These are phyloP conservation scores for Triplophysa siluroides DNA, from an alignment of 2,113 vertebrate species.

Conservation along the genomic window DNA sequence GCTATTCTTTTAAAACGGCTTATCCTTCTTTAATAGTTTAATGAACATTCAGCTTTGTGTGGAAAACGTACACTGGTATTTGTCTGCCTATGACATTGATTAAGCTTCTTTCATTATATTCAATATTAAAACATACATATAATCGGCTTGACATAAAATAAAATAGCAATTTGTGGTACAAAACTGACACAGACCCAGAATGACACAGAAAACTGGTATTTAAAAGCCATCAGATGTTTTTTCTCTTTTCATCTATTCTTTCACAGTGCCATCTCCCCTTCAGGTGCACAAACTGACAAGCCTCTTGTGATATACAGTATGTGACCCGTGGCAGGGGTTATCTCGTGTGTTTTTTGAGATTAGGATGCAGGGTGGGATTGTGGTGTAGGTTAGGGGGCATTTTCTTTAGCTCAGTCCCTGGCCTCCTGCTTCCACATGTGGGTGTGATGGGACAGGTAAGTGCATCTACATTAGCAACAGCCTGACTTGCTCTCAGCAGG, in stretches of 20 bases:
- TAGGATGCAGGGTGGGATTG: neutral
- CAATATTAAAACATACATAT: slow-evolving; percentile 4
- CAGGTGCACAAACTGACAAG: slow-evolving; percentile 7
- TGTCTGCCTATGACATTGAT: slow-evolving; percentile 34
- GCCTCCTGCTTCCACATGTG: neutral
- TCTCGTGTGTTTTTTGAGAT: neutral
- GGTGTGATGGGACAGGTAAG: slow-evolving; percentile 27
- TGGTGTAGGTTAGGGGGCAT: neutral
- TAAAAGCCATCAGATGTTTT: slow-evolving; percentile 2
- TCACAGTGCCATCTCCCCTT: slow-evolving; percentile 3
- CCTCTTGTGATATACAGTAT: neutral
- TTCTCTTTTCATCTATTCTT: neutral
- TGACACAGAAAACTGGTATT: neutral
- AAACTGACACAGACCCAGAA: neutral
- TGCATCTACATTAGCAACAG: slow-evolving; percentile 83
- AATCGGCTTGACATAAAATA: slow-evolving; percentile 14
- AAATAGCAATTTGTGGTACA: neutral
- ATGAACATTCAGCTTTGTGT: neutral
- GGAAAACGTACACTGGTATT: neutral
- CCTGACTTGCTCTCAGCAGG: slow-evolving; percentile 86
- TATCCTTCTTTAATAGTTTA: neutral
- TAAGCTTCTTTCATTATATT: slow-evolving; percentile 24
- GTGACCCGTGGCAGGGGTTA: neutral
- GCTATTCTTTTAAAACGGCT: neutral
- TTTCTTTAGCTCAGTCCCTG: slow-evolving; percentile 21